Evolutionary conservation across 1,140 invertebrate genomes (phyloP), one percentile per base, ranked within the genome.

Genomic region (Neodiprion fabricii): DNA sequence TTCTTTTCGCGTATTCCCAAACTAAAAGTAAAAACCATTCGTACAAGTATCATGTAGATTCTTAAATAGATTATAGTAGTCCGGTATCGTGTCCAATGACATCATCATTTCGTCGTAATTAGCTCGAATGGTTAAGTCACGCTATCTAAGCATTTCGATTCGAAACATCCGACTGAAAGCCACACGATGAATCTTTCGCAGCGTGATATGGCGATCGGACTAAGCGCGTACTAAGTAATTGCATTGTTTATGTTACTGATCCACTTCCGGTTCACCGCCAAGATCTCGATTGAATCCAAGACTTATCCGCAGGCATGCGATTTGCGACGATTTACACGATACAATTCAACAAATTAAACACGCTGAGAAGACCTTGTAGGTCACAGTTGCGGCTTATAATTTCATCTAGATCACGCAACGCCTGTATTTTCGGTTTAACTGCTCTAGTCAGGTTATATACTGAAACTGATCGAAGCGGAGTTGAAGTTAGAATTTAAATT

Each of bases 31-130:
- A 68, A 71, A 47, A 53, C 7, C 14, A 21, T 8, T 17, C n/a
- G 21, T 50, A n/a, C 40, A 17, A 50, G n/a, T 0, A 69, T 40
- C 48, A 69, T 74, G 9, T 48, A 14, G 28, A 49, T 74, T 74
- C 50, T 74, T 74, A 61, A 74, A 74, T 48, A 74, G 28, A 50
- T 66, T 68, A 71, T 74, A 61, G 28, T 71, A 71, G 12, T 71
- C 74, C 53, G 74, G 74, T 48, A 74, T 71, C n/a, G 70, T 69
- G 67, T 70, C 74, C 50, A 71, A n/a, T 48, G 74, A 74, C 53
- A 66, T 69, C 74, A 74, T 74, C 69, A 74, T 74, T 66, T 9
- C 66, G 11, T 40, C 28, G 28, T 40, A 40, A 40, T 40, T 40
- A 40, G 28, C 28, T 40, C 28, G 9, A 61, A 61, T 17, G 53